These are phyloP conservation scores for Actinostola sp. DNA, from an alignment of 92 coral and sea anemone genomes.

Conservation along the genomic window DNA sequence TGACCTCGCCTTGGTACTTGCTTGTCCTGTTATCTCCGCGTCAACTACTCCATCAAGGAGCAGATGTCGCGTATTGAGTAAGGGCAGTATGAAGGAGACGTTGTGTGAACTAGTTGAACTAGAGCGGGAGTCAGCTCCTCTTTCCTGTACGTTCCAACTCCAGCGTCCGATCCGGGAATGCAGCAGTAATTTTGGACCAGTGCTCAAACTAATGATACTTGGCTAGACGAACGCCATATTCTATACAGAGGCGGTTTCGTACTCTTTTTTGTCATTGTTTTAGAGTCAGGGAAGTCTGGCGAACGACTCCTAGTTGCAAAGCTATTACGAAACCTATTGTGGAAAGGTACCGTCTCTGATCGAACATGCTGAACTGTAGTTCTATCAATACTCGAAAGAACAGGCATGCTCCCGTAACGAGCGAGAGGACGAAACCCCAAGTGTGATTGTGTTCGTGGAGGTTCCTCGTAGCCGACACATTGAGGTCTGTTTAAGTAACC, in stretches of 20 bases:
- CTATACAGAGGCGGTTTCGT: conserved; percentile 16
- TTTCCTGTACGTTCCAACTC: too few species aligned
- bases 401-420: conserved; percentile 70
- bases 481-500: conserved; percentile 16
- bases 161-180: too few species aligned
- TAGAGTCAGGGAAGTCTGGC: background rate
- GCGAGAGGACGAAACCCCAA: conserved; percentile 38
- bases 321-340: conserved; percentile 14
- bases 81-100: too few species aligned
- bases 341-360: conserved; percentile 12
- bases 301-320: conserved; percentile 19
- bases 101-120: too few species aligned
- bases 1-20: too few species aligned
- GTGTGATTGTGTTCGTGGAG: conserved; percentile 16
- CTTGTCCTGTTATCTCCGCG: too few species aligned
- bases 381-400: conserved; percentile 17
- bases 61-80: too few species aligned
- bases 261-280: conserved; percentile 6
- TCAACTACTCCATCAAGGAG: too few species aligned
- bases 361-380: conserved; percentile 1
- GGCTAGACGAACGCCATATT: conserved; percentile 62
- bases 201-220: conserved; percentile 59
- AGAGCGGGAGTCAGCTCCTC: too few species aligned
- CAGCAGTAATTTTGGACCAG: background rate
- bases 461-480: background rate